Evolutionary conservation across 2,797 vertebrate species (phyloP).

Genomic region (Crocodylus rhombifer): DNA sequence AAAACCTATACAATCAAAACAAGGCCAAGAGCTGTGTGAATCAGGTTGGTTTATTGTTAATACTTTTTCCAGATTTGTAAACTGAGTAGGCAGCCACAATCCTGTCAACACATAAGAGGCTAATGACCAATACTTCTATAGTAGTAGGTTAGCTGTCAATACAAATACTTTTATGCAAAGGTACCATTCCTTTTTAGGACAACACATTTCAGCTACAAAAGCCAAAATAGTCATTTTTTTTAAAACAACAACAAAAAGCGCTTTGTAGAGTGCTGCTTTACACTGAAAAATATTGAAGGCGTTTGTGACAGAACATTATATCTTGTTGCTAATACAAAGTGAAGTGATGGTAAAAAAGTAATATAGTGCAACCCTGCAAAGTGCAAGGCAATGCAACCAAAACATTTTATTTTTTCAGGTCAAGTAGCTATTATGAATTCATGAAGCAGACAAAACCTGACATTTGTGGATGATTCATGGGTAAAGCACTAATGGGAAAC

Average conservation of each 20-base stretch:
- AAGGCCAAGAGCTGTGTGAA: not conserved
- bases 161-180: not conserved
- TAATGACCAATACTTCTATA: not conserved
- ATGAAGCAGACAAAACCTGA: not conserved
- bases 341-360: not conserved
- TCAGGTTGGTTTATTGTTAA: not conserved
- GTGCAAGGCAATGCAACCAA: accelerated
- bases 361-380: not conserved
- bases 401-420: not conserved
- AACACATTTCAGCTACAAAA: not conserved
- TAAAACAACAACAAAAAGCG: not conserved
- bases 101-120: not conserved
- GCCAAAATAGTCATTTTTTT: not conserved
- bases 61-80: not conserved
- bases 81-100: not conserved
- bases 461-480: accelerated
- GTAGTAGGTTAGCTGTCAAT: not conserved
- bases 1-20: not conserved
- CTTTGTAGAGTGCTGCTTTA: not conserved
- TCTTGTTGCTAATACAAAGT: not conserved
- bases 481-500: not conserved
- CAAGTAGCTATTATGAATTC: not conserved
- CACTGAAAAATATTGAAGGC: not conserved
- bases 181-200: not conserved
- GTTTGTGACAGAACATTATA: not conserved